A percentile compares a stretch with the other conserved stretches of the same genome.
Evolutionary conservation across 2,888 invertebrate species (phyloP).

Genomic region (Ectobius pallidus): DNA sequence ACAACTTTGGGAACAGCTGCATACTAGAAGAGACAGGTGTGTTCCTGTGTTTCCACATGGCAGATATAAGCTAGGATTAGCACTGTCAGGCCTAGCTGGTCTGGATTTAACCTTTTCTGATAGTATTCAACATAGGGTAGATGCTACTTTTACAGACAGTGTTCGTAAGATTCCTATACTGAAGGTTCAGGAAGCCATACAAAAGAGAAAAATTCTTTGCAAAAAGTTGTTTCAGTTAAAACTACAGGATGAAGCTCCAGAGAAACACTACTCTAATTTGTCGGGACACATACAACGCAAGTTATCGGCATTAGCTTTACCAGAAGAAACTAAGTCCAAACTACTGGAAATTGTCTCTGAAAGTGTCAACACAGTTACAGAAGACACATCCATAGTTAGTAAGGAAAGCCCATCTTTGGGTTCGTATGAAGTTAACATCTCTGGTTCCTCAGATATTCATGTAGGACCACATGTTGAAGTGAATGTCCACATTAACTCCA

Average conservation of each 20-base stretch:
- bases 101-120: slow-evolving; percentile 12
- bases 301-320: too few species aligned
- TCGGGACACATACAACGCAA: too few species aligned
- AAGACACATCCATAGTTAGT: too few species aligned
- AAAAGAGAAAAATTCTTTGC: neutral
- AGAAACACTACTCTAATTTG: too few species aligned
- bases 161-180: slow-evolving; percentile 10
- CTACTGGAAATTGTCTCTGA: too few species aligned
- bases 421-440: neutral
- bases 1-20: slow-evolving; percentile 10
- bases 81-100: slow-evolving; percentile 9
- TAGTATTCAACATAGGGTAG: neutral
- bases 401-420: too few species aligned
- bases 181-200: neutral
- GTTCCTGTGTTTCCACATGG: slow-evolving; percentile 24
- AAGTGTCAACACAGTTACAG: too few species aligned
- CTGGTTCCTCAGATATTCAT: neutral
- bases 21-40: neutral
- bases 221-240: neutral
- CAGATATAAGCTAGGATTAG: neutral
- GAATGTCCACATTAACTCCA: neutral
- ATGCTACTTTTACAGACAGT: slow-evolving; percentile 4
- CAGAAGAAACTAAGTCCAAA: too few species aligned
- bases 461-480: neutral
- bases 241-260: too few species aligned